These are phyloP conservation scores for Vanacampus margaritifer DNA, from an alignment of 2,113 vertebrate species.

Conservation along the genomic window DNA sequence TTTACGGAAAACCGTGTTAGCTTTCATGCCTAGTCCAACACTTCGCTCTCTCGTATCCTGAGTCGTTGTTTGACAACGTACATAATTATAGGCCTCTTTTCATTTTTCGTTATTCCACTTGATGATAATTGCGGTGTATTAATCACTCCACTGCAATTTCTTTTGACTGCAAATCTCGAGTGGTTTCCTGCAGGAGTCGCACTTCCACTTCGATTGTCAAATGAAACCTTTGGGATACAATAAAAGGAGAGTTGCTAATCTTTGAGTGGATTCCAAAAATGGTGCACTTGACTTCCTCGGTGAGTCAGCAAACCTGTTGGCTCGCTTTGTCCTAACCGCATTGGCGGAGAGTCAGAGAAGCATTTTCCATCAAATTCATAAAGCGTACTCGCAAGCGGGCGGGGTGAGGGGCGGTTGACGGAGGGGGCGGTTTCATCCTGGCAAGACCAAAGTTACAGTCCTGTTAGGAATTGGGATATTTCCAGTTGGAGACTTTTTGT, in stretches of 20 bases:
- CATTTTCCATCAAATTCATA: conserved; percentile 6
- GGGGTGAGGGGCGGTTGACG: not conserved
- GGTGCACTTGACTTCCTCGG: conserved; percentile 25
- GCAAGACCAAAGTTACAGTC: not conserved
- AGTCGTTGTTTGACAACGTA: conserved; percentile 17
- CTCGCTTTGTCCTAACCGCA: not conserved
- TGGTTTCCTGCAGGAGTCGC: conserved; percentile 10
- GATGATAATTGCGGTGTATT: conserved; percentile 15
- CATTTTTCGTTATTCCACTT: conserved; percentile 14
- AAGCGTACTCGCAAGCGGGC: not conserved
- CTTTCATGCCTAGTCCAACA: conserved; percentile 4
- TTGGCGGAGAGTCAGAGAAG: conserved; percentile 10
- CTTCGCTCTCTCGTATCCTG: conserved; percentile 1
- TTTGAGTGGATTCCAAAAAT: conserved; percentile 25
- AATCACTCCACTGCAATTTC: conserved; percentile 10
- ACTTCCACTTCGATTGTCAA: conserved; percentile 3
- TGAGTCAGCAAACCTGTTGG: conserved; percentile 26
- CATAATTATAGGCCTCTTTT: conserved; percentile 28
- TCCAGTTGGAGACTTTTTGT: conserved; percentile 7
- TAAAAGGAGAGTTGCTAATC: conserved; percentile 15
- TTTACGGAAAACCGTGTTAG: too few species aligned
- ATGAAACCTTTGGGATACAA: conserved; percentile 21
- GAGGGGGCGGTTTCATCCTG: not conserved
- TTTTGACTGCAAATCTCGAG: conserved; percentile 1
- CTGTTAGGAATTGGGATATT: conserved; percentile 9